Base-by-base conservation (phyloP, 2,113 vertebrate genomes). In the Emydocephalus ijimae region DNA sequence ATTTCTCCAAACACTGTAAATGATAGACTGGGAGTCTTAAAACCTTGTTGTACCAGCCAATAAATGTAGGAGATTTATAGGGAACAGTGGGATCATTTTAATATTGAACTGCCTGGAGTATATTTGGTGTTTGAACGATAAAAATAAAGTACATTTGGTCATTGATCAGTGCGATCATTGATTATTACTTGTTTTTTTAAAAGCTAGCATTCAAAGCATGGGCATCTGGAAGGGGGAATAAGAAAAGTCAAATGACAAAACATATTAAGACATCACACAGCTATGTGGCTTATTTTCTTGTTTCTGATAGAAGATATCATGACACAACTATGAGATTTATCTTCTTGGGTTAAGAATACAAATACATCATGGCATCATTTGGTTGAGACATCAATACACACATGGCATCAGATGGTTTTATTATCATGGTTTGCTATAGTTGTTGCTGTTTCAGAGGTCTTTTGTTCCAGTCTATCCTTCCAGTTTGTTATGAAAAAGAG, bases 41-140 rank as follows among this genome's bases (percentile, higher is more conserved):
- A 88, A 69, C 23, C 48, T 48, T 48, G 11, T 74, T 64, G n/a
- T 15, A 64, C 18, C 56, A 61, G 20, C 57, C 88, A 74, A 91
- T 64, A 64, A 54, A 85, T 86, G 55, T 26, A 64, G 57, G 93
- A 56, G 57, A 74, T 89, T 91, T 93, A 93, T 64, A 56, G 55
- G 91, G 86, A 57, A 55, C 64, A 85, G 88, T 52, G 92, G 57
- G 29, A 89, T 93, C 85, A 57, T 92, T 95, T 94, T 89, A 94
- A 6, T 0, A 0, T 39, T 92, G 50, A 93, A 91, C 2, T 89
- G 91, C 29, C 43, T 93, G 64, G 93, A 96, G 91, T 93, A 2
- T 48, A 89, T 90, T 93, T 54, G 55, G 89, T 81, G 69, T 89
- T 88, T 74, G 89, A 89, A 92, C 26, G 11, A 24, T 90, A 87